A percentile compares a stretch with the other conserved stretches of the same genome.
phyloP scores from a whole-genome alignment of 1,140 invertebrate species.

The Platyscapa corneri region DNA sequence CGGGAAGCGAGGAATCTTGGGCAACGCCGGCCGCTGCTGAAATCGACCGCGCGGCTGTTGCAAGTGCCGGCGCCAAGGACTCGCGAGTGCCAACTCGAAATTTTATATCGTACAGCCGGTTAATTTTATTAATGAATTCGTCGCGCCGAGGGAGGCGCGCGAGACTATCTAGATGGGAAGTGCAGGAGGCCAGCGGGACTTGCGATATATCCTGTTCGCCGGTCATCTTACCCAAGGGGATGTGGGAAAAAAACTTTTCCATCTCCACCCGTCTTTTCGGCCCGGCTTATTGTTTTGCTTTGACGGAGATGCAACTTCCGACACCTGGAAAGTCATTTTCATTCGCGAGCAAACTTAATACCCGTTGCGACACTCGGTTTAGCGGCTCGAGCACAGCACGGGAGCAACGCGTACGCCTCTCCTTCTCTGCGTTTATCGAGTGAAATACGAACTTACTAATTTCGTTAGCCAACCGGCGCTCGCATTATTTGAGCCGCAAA shows the following conservation, averaged over 20 bases:
- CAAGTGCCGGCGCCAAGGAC: neutral
- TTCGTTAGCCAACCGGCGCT: neutral
- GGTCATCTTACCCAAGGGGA: slow-evolving; percentile 28
- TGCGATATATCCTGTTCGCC: slow-evolving; percentile 5
- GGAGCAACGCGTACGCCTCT: too few relatives aligned
- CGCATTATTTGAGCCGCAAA: neutral
- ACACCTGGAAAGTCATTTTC: slow-evolving; percentile 27
- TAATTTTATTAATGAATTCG: slow-evolving; percentile 42
- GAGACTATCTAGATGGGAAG: slow-evolving; percentile 18
- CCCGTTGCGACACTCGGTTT: slow-evolving; percentile 26
- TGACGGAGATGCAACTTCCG: slow-evolving; percentile 17
- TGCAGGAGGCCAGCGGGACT: neutral
- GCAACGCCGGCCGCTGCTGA: slow-evolving; percentile 21
- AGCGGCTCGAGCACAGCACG: neutral
- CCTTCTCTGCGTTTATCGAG: too few relatives aligned
- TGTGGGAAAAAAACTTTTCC: slow-evolving; percentile 12
- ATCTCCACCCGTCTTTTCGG: neutral
- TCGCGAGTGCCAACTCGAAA: neutral
- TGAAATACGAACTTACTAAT: neutral
- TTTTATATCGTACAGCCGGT: neutral
- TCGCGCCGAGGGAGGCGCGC: neutral
- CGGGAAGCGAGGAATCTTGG: neutral
- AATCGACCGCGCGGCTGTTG: neutral
- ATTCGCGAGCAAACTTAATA: neutral
- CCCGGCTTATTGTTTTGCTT: neutral